Conservation (phyloP, 2,888 invertebrate genomes). For the Drosophila percnosoma region DNA sequence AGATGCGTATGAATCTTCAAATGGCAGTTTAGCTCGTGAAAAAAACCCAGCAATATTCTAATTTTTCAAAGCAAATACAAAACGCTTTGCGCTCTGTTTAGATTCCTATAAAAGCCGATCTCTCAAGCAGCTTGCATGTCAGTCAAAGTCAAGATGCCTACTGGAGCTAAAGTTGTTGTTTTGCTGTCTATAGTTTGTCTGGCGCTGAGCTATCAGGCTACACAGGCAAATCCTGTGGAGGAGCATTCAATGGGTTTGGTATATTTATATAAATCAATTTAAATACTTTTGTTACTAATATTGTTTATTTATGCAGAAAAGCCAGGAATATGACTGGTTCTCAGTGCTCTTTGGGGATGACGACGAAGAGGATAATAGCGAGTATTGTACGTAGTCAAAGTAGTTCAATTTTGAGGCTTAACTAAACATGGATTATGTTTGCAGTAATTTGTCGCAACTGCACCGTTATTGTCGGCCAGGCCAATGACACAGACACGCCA, state of each 20-base stretch:
- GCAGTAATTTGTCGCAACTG: conserved; percentile 78
- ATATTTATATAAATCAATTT: not conserved
- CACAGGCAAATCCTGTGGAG: conserved; percentile 28
- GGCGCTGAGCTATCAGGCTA: conserved; percentile 9
- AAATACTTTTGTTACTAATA: not conserved
- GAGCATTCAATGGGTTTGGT: conserved; percentile 29
- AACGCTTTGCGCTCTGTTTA: conserved; percentile 4
- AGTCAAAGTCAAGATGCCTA: conserved; percentile 57
- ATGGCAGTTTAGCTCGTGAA: conserved; percentile 9
- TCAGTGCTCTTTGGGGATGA: conserved; percentile 40
- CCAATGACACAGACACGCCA: conserved; percentile 14
- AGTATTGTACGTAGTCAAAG: conserved; percentile 48
- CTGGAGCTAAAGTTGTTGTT: conserved; percentile 36
- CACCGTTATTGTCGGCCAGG: conserved; percentile 61
- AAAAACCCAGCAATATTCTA: conserved; percentile 25
- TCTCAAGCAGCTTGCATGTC: conserved; percentile 5
- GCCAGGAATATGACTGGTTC: conserved; percentile 43
- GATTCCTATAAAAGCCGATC: conserved; percentile 54
- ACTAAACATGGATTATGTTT: not conserved
- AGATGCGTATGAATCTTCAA: conserved; percentile 10
- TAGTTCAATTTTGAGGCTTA: accelerated
- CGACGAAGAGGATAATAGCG: conserved; percentile 43
- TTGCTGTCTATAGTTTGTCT: conserved; percentile 38
- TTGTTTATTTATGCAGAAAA: conserved; percentile 32
- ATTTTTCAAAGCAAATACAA: conserved; percentile 17